Evolutionary conservation across 92 coral and sea anemone genomes (phyloP).

Genomic region (Bergia sp.): DNA sequence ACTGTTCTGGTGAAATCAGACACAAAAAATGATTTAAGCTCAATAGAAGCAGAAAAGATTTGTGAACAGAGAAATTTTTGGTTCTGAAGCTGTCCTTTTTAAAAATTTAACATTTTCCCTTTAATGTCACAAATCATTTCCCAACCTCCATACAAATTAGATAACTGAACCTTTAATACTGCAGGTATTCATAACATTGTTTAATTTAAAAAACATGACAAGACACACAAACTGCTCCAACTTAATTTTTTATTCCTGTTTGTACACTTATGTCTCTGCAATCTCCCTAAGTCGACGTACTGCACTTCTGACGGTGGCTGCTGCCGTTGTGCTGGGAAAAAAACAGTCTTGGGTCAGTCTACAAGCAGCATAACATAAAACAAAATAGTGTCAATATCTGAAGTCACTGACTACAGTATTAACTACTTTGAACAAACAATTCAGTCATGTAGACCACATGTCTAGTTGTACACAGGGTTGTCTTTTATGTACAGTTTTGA

Average conservation of each 20-base stretch:
- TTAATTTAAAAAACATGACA: background rate
- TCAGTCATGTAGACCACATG: background rate
- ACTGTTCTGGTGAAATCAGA: too few relatives aligned
- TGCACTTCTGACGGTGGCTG: constrained; percentile 98
- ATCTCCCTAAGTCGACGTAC: constrained; percentile 98
- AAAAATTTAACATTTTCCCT: too few relatives aligned
- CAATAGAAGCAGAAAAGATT: too few relatives aligned
- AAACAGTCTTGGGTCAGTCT: background rate
- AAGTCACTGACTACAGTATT: background rate
- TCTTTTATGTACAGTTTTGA: too few relatives aligned
- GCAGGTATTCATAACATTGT: background rate
- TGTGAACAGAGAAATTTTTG: too few relatives aligned
- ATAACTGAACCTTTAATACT: background rate
- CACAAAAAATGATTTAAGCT: too few relatives aligned
- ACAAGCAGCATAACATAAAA: background rate
- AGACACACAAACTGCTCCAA: background rate
- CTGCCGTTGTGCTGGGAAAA: constrained; percentile 91
- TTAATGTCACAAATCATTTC: too few relatives aligned
- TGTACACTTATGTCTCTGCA: constrained; percentile 84
- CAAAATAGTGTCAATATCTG: too few relatives aligned
- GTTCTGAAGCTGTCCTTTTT: too few relatives aligned
- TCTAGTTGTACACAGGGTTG: too few relatives aligned
- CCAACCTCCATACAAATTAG: background rate
- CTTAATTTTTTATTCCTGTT: constrained; percentile 1
- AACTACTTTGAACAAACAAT: background rate